A percentile compares a stretch with the other conserved stretches of the same genome.
phyloP scores from a whole-genome alignment of 2,888 invertebrate species.

The Zhuqinia jingwanae region DNA sequence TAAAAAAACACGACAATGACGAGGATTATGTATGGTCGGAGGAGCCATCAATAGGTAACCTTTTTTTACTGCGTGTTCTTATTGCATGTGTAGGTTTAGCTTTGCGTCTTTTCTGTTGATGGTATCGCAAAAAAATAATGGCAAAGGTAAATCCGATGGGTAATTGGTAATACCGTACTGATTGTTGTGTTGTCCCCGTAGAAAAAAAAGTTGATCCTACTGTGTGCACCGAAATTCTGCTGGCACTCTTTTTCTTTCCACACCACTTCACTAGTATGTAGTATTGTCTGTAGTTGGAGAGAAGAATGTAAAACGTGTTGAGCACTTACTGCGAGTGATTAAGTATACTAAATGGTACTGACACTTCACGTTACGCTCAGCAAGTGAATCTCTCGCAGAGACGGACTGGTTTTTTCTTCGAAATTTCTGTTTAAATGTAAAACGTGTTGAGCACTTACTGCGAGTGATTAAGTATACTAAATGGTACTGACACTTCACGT shows the following conservation, averaged over 20 bases:
- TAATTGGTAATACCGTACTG: constrained; percentile 36
- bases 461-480: constrained; percentile 39
- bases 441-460: constrained; percentile 30
- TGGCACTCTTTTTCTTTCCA: neutral
- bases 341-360: constrained; percentile 39
- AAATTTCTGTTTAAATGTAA: constrained; percentile 11
- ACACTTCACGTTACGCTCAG: constrained; percentile 31
- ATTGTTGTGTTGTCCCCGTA: constrained; percentile 25
- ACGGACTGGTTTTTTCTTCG: constrained; percentile 50
- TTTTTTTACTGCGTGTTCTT: neutral
- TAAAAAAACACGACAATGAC: constrained; percentile 19
- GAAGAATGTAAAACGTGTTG: neutral
- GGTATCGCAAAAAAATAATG: constrained; percentile 25
- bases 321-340: constrained; percentile 29
- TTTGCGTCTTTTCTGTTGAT: constrained; percentile 28
- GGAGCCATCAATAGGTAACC: neutral
- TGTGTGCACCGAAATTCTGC: neutral
- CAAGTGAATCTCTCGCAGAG: constrained; percentile 13
- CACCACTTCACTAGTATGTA: too few species aligned
- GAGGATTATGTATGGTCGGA: neutral
- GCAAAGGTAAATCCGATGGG: constrained; percentile 15
- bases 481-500: constrained; percentile 41
- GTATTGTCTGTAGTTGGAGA: neutral
- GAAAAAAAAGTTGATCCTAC: constrained; percentile 30
- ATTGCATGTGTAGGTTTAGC: neutral